Conservation (phyloP, 2,888 invertebrate species). For the Mayetiola destructor region DNA sequence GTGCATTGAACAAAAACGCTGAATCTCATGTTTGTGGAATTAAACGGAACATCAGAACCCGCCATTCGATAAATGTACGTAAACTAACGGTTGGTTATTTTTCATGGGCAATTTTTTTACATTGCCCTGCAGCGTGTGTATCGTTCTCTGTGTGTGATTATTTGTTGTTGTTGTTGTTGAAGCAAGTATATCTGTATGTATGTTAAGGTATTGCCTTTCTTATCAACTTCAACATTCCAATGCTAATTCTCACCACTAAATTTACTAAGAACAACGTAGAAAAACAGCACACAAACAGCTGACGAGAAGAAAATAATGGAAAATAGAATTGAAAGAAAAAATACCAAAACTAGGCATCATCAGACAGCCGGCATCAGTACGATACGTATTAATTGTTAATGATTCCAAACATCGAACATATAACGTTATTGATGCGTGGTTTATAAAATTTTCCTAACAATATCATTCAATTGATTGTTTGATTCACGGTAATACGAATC, state of each 20-base stretch:
- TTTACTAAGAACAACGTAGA: too few species aligned
- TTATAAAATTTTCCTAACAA: too few species aligned
- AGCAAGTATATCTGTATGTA: too few species aligned
- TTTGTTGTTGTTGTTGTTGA: too few species aligned
- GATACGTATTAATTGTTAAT: too few species aligned
- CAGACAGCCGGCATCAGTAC: not conserved
- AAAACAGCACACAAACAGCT: not conserved
- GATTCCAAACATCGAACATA: too few species aligned
- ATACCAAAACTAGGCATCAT: not conserved
- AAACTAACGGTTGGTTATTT: conserved; percentile 2
- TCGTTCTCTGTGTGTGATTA: too few species aligned
- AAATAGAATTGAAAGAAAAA: not conserved
- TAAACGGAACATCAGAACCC: too few species aligned
- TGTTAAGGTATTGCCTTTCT: not conserved
- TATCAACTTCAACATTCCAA: conserved; percentile 5
- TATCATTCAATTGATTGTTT: too few species aligned
- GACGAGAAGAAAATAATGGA: not conserved
- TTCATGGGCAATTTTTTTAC: conserved; percentile 1
- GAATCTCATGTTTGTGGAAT: not conserved
- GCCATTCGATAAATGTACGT: not conserved
- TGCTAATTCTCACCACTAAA: conserved; percentile 4
- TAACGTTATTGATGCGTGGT: not conserved
- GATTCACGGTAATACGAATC: too few species aligned
- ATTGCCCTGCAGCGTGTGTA: not conserved
- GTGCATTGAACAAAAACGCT: not conserved